Conservation (phyloP, 2,888 invertebrate genomes). For the Cheilosia variabilis region DNA sequence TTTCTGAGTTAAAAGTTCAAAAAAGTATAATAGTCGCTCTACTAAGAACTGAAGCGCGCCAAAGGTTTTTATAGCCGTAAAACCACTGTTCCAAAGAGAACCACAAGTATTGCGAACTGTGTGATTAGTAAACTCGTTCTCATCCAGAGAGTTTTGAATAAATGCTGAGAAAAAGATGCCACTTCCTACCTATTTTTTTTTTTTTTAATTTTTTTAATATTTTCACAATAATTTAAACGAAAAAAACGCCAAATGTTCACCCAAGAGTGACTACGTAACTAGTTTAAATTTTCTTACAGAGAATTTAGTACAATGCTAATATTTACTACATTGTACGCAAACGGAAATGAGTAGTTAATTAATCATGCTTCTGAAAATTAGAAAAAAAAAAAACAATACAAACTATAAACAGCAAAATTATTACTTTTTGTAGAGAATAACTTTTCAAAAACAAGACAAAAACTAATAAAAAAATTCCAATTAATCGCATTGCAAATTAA, state of each 20-base stretch:
- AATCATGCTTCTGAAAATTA: constrained; percentile 77
- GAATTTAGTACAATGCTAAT: constrained; percentile 63
- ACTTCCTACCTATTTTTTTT: no score
- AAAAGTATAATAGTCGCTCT: no score
- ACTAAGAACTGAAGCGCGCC: no score
- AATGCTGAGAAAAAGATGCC: no score
- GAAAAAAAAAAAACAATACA: constrained; percentile 42
- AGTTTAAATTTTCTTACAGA: constrained; percentile 20
- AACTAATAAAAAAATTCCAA: constrained; percentile 45
- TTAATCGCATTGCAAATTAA: constrained; percentile 68
- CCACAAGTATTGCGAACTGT: no score
- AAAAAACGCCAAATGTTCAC: neutral
- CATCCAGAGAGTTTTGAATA: no score
- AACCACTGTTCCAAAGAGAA: no score
- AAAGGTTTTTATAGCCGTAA: no score
- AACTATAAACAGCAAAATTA: constrained; percentile 39
- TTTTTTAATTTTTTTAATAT: neutral
- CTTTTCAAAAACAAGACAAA: constrained; percentile 22
- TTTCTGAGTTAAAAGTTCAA: no score
- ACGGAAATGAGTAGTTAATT: constrained; percentile 69
- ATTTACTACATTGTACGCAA: constrained; percentile 57
- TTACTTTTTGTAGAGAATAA: constrained; percentile 21
- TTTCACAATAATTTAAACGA: no score
- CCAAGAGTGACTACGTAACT: neutral
- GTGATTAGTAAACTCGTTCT: no score